phyloP scores from a whole-genome alignment of 2,888 invertebrate species.

The Acleris literana region DNA sequence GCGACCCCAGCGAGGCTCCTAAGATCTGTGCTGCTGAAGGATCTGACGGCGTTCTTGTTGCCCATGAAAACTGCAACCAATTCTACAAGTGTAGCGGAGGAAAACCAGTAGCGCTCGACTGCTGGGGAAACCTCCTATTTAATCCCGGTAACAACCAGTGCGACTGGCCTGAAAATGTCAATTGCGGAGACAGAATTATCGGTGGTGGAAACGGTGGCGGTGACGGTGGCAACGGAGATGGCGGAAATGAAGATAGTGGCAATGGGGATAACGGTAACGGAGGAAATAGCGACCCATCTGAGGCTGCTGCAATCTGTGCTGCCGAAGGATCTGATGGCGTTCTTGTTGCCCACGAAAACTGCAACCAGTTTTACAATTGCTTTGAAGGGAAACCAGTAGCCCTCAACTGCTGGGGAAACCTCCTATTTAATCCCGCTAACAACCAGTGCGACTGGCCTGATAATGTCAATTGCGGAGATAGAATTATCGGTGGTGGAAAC shows the following conservation, averaged over 20 bases:
- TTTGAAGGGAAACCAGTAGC: slow-evolving; percentile 45
- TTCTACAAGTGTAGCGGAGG: slow-evolving; percentile 51
- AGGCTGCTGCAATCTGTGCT: slow-evolving; percentile 50
- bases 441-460: slow-evolving; percentile 47
- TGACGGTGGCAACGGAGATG: slow-evolving; percentile 33
- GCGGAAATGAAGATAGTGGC: slow-evolving; percentile 19
- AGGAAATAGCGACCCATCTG: slow-evolving; percentile 46
- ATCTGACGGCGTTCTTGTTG: slow-evolving; percentile 47
- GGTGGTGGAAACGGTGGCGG: slow-evolving; percentile 34
- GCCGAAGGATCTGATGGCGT: slow-evolving; percentile 44
- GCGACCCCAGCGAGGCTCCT: slow-evolving; percentile 38
- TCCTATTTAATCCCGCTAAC: slow-evolving; percentile 46
- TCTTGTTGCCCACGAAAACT: slow-evolving; percentile 53
- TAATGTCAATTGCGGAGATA: slow-evolving; percentile 47
- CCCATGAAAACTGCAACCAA: slow-evolving; percentile 53
- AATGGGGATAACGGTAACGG: slow-evolving; percentile 28
- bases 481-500: slow-evolving; percentile 35
- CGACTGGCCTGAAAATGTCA: slow-evolving; percentile 50
- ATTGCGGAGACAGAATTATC: slow-evolving; percentile 44
- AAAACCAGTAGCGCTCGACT: slow-evolving; percentile 42
- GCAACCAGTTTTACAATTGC: slow-evolving; percentile 54
- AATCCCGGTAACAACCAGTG: slow-evolving; percentile 46
- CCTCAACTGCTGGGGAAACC: slow-evolving; percentile 39
- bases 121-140: slow-evolving; percentile 44
- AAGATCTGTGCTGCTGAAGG: slow-evolving; percentile 44